Percentiles rank a stretch among this genome's conserved stretches.
Evolutionary conservation across 2,797 vertebrate genomes (phyloP).

Genomic region (Somateria mollissima): DNA sequence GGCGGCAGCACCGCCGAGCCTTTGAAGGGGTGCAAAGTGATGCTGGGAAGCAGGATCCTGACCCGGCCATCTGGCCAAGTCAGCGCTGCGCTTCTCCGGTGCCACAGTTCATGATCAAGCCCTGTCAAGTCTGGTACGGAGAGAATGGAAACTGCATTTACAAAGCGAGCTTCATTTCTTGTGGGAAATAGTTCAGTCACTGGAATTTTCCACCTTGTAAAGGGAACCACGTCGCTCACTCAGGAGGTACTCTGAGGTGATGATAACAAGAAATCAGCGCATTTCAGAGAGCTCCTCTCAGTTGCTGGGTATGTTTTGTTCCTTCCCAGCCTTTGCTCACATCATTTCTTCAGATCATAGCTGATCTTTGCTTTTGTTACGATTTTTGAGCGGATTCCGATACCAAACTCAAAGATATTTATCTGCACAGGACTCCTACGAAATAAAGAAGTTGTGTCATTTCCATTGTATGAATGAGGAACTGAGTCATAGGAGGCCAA

Average conservation of each 20-base stretch:
- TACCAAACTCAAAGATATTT: neutral
- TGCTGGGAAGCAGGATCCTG: neutral
- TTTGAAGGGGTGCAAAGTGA: neutral
- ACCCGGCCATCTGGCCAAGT: neutral
- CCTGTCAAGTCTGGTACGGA: neutral
- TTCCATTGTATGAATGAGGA: neutral
- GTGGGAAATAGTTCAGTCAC: fast-evolving
- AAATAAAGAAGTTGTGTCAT: conserved; percentile 28
- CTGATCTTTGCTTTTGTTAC: neutral
- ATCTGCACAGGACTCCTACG: conserved; percentile 5
- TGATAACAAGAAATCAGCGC: neutral
- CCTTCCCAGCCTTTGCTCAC: neutral
- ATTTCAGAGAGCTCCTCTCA: neutral
- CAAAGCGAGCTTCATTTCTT: neutral
- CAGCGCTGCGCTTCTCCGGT: neutral
- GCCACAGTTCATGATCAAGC: neutral
- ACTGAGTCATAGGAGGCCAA: conserved; percentile 56
- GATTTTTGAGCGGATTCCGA: neutral
- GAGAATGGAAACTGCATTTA: neutral
- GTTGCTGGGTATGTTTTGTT: neutral
- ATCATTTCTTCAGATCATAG: neutral
- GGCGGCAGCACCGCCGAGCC: fast-evolving
- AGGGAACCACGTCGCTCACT: neutral
- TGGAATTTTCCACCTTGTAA: neutral
- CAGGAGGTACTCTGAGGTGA: neutral